Percentiles rank a stretch among this genome's conserved stretches.
Conservation (phyloP, 2,797 vertebrate species). For the Xenentodon cancila region DNA sequence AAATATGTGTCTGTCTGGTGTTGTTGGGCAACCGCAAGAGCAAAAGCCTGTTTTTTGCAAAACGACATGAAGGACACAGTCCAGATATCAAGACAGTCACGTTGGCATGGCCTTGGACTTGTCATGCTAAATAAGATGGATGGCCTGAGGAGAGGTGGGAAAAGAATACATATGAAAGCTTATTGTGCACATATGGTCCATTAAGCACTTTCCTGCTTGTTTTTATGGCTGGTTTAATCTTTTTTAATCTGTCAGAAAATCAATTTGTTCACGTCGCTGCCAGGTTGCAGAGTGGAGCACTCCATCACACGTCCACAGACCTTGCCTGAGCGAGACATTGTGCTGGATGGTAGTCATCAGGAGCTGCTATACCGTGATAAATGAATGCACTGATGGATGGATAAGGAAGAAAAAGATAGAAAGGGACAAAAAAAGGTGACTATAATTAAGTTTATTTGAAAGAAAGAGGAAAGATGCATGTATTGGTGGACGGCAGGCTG, state of each 20-base stretch:
- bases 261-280: conserved; percentile 82
- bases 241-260: conserved; percentile 88
- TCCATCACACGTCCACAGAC: conserved; percentile 80
- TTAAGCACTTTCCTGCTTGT: conserved; percentile 84
- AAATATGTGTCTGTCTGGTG: conserved; percentile 6
- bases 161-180: conserved; percentile 84
- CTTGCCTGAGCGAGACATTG: conserved; percentile 69
- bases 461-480: conserved; percentile 39
- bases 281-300: conserved; percentile 79
- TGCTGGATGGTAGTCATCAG: conserved; percentile 75
- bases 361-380: conserved; percentile 65
- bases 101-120: conserved; percentile 71
- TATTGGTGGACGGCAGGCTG: conserved; percentile 21
- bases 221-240: conserved; percentile 85
- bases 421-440: conserved; percentile 38
- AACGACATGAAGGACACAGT: conserved; percentile 61
- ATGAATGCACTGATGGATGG: conserved; percentile 65
- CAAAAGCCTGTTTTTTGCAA: neutral
- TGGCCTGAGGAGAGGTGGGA: conserved; percentile 64
- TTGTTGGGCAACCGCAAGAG: neutral
- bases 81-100: conserved; percentile 62
- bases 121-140: conserved; percentile 78
- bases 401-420: conserved; percentile 39
- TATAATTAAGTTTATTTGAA: conserved; percentile 45
- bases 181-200: conserved; percentile 81